phyloP scores from a whole-genome alignment of 2,797 vertebrate genomes.

The Australoheros facetus region DNA sequence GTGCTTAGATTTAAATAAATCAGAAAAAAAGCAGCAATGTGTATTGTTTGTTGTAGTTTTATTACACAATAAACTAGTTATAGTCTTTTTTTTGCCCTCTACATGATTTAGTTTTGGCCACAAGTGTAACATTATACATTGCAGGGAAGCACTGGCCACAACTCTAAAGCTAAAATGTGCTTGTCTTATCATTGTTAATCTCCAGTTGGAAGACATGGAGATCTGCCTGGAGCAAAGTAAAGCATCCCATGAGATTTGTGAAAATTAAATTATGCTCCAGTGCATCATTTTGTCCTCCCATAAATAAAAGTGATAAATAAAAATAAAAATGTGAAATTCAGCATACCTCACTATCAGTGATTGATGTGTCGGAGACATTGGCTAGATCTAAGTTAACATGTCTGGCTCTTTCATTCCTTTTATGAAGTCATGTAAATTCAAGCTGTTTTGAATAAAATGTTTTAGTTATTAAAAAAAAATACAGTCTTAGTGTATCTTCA shows the following conservation, averaged over 20 bases:
- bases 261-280: constrained; percentile 17
- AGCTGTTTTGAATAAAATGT: not conserved
- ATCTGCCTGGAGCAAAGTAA: not conserved
- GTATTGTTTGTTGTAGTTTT: too few relatives aligned
- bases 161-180: constrained; percentile 1
- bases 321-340: constrained; percentile 3
- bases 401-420: not conserved
- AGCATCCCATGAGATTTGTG: constrained; percentile 10
- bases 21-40: too few relatives aligned
- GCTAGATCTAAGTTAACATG: not conserved
- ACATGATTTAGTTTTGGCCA: not conserved
- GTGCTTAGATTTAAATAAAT: too few relatives aligned
- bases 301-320: constrained; percentile 18
- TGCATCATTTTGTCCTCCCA: not conserved
- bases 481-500: not conserved
- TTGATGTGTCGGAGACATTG: not conserved
- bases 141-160: not conserved
- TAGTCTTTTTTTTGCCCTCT: not conserved
- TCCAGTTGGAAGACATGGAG: not conserved
- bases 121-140: not conserved
- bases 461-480: not conserved
- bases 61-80: too few relatives aligned
- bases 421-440: not conserved
- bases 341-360: not conserved
- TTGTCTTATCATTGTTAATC: constrained; percentile 1